Evolutionary conservation across 2,797 vertebrate genomes (phyloP).

Genomic region (Pipistrellus kuhlii): DNA sequence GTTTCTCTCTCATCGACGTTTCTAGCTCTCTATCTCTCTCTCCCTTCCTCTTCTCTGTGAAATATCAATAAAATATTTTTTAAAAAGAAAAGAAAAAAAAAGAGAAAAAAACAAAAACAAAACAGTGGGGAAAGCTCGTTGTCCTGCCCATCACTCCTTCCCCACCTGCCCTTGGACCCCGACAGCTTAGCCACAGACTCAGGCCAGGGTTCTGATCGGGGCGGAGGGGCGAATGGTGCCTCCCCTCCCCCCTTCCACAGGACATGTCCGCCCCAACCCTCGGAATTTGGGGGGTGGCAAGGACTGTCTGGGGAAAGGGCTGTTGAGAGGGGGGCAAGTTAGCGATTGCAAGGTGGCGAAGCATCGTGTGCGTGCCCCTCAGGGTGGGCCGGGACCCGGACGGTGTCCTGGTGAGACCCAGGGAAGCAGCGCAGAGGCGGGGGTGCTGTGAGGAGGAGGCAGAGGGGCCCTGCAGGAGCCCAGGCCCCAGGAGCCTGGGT

Average conservation of each 20-base stretch:
- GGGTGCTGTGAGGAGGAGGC: background rate
- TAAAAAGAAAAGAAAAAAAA: too few species aligned
- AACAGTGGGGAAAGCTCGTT: background rate
- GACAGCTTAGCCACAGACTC: too few species aligned
- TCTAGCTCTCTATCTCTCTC: too few species aligned
- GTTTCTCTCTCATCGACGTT: too few species aligned
- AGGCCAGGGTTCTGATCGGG: background rate
- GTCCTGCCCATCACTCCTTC: background rate
- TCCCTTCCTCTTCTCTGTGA: too few species aligned
- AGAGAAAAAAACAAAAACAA: background rate
- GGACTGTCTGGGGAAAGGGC: background rate
- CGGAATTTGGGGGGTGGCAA: background rate
- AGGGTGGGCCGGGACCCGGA: background rate
- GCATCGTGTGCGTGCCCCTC: background rate
- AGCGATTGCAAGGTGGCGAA: background rate
- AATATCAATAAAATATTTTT: too few species aligned
- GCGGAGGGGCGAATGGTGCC: background rate
- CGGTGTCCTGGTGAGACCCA: background rate
- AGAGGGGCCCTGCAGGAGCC: background rate
- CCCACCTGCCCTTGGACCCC: too few species aligned
- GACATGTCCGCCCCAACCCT: too few species aligned
- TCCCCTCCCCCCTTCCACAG: too few species aligned
- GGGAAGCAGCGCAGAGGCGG: background rate
- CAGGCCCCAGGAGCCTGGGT: too few species aligned
- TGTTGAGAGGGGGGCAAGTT: background rate